A percentile compares a stretch with the other conserved stretches of the same genome.
Conservation (phyloP, 1,140 invertebrate genomes). For the Xylocopa sonorina region DNA sequence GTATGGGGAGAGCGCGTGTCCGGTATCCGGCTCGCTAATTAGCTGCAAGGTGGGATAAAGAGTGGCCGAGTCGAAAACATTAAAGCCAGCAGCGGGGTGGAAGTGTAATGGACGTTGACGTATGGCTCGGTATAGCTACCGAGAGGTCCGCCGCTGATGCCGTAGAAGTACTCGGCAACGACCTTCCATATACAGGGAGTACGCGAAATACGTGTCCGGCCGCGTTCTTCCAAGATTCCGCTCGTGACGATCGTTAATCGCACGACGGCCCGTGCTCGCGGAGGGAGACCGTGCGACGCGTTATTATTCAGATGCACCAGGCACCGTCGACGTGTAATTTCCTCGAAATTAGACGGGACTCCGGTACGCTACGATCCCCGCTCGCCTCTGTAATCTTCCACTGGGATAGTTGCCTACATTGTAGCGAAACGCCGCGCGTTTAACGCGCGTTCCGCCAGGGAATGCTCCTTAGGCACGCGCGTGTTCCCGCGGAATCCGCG, state of each 20-base stretch:
- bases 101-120: slow-evolving; percentile 73
- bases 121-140: slow-evolving; percentile 68
- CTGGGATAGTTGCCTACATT: slow-evolving; percentile 20
- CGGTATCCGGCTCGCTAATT: slow-evolving; percentile 74
- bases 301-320: slow-evolving; percentile 24
- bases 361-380: not conserved
- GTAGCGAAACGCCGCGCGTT: slow-evolving; percentile 8
- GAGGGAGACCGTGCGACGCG: not conserved
- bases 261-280: not conserved
- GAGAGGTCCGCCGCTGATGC: slow-evolving; percentile 57
- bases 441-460: not conserved
- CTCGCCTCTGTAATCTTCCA: slow-evolving; percentile 9
- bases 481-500: too few relatives aligned
- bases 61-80: slow-evolving; percentile 74
- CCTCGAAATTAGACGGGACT: slow-evolving; percentile 24
- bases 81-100: slow-evolving; percentile 66
- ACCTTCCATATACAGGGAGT: slow-evolving; percentile 55
- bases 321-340: slow-evolving; percentile 37
- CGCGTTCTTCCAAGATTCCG: slow-evolving; percentile 3
- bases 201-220: slow-evolving; percentile 17
- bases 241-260: slow-evolving; percentile 16
- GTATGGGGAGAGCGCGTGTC: slow-evolving; percentile 65
- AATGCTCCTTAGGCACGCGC: slow-evolving; percentile 33
- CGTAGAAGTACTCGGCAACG: slow-evolving; percentile 61
- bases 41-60: slow-evolving; percentile 76